A percentile compares a stretch with the other conserved stretches of the same genome.
Evolutionary conservation across 2,797 vertebrate genomes (phyloP).

Genomic region (Helostoma temminkii): DNA sequence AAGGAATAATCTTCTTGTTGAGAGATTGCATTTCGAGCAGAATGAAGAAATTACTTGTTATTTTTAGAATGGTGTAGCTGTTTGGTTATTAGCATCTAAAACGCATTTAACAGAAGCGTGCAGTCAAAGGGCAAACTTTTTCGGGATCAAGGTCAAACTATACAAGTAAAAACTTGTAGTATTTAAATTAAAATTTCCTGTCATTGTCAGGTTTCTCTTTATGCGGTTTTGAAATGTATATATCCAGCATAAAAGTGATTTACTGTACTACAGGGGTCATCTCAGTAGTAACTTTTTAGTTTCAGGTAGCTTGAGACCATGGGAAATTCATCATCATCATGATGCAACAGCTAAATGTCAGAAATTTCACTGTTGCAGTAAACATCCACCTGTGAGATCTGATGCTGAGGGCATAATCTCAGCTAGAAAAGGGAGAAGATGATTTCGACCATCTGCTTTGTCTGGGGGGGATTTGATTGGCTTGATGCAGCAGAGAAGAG

Average conservation of each 20-base stretch:
- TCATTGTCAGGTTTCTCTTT: not conserved
- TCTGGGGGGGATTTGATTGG: constrained; percentile 72
- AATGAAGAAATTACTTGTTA: constrained; percentile 42
- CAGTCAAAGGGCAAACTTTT: not conserved
- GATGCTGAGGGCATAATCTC: constrained; percentile 70
- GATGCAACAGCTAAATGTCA: constrained; percentile 20
- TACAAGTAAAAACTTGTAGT: not conserved
- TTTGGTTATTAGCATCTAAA: constrained; percentile 19
- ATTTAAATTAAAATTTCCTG: not conserved
- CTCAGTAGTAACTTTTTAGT: constrained; percentile 3
- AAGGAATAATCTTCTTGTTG: constrained; percentile 75
- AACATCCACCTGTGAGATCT: constrained; percentile 43
- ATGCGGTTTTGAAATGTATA: constrained; percentile 1
- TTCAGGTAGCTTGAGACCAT: constrained; percentile 23
- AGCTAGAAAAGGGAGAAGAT: constrained; percentile 72
- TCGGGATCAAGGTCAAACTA: not conserved
- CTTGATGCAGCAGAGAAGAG: constrained; percentile 48
- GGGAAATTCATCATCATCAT: constrained; percentile 45
- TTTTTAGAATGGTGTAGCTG: constrained; percentile 27
- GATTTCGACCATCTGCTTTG: constrained; percentile 80
- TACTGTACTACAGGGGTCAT: not conserved
- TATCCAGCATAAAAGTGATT: not conserved
- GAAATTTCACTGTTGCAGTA: constrained; percentile 31
- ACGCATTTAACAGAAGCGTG: not conserved
- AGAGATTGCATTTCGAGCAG: constrained; percentile 50